phyloP scores from a whole-genome alignment of 2,797 vertebrate species.

The Pseudochirops cupreus region DNA sequence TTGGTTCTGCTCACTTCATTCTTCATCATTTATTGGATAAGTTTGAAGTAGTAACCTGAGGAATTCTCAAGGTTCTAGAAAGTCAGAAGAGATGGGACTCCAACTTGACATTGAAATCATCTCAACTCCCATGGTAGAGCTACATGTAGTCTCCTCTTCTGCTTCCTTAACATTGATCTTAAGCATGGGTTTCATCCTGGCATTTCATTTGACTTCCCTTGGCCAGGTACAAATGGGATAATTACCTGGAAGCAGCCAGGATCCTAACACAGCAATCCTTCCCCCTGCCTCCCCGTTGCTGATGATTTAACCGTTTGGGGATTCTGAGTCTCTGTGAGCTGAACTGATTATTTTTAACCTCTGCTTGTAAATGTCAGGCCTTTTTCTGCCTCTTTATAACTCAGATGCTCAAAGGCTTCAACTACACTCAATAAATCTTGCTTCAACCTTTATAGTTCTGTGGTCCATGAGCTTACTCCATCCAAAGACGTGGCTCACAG shows the following conservation, averaged over 20 bases:
- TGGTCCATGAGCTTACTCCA: background rate
- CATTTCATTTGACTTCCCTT: background rate
- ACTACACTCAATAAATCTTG: background rate
- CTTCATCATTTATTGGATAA: background rate
- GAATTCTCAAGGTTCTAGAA: background rate
- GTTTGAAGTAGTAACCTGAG: background rate
- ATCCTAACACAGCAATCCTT: background rate
- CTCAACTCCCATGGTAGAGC: background rate
- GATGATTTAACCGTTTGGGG: background rate
- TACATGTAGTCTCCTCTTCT: background rate
- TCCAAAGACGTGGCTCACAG: background rate
- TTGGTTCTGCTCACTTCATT: background rate
- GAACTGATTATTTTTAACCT: background rate
- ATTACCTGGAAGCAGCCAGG: background rate
- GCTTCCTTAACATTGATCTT: background rate
- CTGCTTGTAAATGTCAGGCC: background rate
- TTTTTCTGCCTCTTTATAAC: background rate
- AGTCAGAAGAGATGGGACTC: background rate
- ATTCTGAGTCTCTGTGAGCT: background rate
- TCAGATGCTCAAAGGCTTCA: background rate
- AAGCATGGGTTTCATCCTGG: background rate
- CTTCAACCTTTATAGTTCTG: background rate
- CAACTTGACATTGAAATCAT: background rate
- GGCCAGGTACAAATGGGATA: background rate
- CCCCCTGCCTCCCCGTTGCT: background rate